Evolutionary conservation across 2,113 vertebrate species (phyloP).

Genomic region (Phainopepla nitens): DNA sequence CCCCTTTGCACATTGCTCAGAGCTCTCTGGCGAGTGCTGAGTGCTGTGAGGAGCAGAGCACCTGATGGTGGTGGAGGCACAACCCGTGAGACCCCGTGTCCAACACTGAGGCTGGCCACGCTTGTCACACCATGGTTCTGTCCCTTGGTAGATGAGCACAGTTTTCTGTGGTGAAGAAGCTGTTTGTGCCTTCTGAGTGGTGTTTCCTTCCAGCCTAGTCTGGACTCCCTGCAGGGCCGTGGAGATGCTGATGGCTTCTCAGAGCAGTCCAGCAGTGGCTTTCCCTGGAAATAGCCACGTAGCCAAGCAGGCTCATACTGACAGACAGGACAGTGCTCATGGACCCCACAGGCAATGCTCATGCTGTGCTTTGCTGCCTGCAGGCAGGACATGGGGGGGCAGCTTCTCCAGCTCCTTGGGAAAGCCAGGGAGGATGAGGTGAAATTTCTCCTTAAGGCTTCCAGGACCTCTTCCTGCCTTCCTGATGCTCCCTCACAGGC

Average conservation of each 20-base stretch:
- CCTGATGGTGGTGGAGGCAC: neutral
- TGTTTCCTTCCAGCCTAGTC: neutral
- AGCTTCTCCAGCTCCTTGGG: neutral
- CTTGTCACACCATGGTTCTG: neutral
- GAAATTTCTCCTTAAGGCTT: neutral
- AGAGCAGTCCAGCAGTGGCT: neutral
- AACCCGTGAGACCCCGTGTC: neutral
- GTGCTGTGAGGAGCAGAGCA: neutral
- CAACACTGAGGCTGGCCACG: neutral
- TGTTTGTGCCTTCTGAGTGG: neutral
- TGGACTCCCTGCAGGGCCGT: neutral
- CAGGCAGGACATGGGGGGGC: neutral
- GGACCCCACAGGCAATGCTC: neutral
- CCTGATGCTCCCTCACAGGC: neutral
- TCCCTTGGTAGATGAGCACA: neutral
- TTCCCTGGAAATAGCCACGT: neutral
- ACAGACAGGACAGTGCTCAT: fast-evolving
- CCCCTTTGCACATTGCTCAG: neutral
- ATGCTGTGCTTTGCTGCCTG: neutral
- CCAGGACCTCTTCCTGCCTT: neutral
- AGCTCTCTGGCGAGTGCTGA: neutral
- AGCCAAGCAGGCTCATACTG: neutral
- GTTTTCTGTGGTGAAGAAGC: neutral
- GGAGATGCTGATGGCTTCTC: neutral
- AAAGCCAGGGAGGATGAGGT: neutral